Evolutionary conservation across 2,888 invertebrate species (phyloP).

Genomic region (Scaptomyza parva): DNA sequence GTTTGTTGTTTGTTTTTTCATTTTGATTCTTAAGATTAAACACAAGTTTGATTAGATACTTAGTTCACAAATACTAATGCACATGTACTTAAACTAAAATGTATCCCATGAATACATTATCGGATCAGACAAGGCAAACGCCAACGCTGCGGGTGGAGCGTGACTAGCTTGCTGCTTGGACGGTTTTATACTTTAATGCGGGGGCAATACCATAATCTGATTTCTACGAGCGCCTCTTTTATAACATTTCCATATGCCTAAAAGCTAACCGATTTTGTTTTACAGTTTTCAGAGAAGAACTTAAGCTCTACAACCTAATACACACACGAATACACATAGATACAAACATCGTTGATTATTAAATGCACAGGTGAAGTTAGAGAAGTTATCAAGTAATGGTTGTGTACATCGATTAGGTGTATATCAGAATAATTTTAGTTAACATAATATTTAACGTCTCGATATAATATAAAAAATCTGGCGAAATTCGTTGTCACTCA

Average conservation of each 20-base stretch:
- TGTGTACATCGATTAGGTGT: constrained; percentile 33
- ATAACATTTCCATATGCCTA: constrained; percentile 42
- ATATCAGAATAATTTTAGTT: constrained; percentile 30
- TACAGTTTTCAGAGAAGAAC: constrained; percentile 38
- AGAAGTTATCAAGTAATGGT: constrained; percentile 10
- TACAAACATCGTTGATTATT: constrained; percentile 49
- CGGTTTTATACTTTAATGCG: constrained; percentile 74
- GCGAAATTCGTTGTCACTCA: constrained; percentile 60
- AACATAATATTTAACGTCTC: constrained; percentile 38
- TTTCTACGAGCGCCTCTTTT: constrained; percentile 2
- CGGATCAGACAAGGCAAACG: constrained; percentile 58
- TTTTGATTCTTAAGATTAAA: constrained; percentile 35
- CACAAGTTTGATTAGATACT: constrained; percentile 46
- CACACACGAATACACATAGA: constrained; percentile 52
- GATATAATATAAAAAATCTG: constrained; percentile 12
- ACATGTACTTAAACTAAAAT: constrained; percentile 69
- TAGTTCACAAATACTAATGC: constrained; percentile 60
- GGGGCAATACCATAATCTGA: constrained; percentile 56
- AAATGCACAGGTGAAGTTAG: constrained; percentile 65
- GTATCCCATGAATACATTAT: constrained; percentile 59
- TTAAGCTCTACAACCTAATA: constrained; percentile 68
- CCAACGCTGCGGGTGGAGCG: constrained; percentile 37
- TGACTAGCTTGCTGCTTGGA: constrained; percentile 64
- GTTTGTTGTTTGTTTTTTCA: constrained; percentile 1
- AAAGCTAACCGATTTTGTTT: constrained; percentile 46